phyloP scores from a whole-genome alignment of 2,113 vertebrate species.

The Otolemur garnettii region DNA sequence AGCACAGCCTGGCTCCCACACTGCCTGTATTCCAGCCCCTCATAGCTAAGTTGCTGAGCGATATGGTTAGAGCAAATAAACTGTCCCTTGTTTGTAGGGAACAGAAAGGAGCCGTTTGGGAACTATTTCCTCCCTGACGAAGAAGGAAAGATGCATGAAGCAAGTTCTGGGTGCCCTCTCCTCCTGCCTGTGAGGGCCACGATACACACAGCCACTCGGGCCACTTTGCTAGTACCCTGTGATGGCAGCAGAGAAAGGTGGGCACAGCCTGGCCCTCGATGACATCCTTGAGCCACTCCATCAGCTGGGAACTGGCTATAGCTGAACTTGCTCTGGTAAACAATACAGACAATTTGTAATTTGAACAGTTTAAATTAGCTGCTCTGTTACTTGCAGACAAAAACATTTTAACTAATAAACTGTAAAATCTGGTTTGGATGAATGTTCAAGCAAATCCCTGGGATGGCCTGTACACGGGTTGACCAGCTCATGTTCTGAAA shows the following conservation, averaged over 20 bases:
- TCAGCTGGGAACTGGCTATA: background rate
- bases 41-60: background rate
- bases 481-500: too few species aligned
- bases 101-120: background rate
- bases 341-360: rapidly evolving
- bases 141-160: background rate
- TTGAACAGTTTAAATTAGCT: background rate
- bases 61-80: rapidly evolving
- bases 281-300: background rate
- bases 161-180: background rate
- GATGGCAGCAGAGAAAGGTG: too few species aligned
- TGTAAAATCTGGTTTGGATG: background rate
- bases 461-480: too few species aligned
- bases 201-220: rapidly evolving
- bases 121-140: background rate
- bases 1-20: background rate
- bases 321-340: too few species aligned
- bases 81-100: background rate
- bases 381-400: too few species aligned
- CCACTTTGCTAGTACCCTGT: rapidly evolving
- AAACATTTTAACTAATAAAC: background rate
- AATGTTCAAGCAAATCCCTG: background rate
- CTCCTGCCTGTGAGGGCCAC: rapidly evolving
- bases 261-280: too few species aligned
- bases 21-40: too few species aligned